Base-by-base conservation (phyloP, 2,113 vertebrate genomes). In the Athene noctua region DNA sequence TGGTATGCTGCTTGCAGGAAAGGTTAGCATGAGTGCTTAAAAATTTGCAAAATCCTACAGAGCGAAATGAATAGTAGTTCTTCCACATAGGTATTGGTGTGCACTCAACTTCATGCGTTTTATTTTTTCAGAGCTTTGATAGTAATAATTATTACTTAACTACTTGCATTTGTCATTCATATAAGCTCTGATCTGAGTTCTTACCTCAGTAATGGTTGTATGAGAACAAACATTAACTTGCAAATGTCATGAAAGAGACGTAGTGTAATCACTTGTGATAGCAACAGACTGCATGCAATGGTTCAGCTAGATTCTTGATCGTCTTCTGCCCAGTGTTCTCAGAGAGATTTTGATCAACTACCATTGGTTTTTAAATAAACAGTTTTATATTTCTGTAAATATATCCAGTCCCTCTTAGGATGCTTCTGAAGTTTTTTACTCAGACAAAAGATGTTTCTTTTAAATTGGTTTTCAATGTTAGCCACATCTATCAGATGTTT, bases 241-340 rank as follows among this genome's bases (percentile, higher is more conserved):
- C 58, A 86, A 67, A 8, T 67, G 27, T 71, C 11, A 17, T 57
- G 58, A 61, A 65, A 59, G 46, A 58, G 40, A 36, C 10, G 15
- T 47, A 57, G n/a, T 72, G 7, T 38, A 25, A 9, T 70, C 49
- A 61, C 11, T 93, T 75, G 29, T 8, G 8, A 34, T 44, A 42
- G 23, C 47, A 81, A 52, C 1, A 1, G 46, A 32, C 29, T 46
- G 36, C 6, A 2, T 58, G 40, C 0, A 1, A 6, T 75, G 32
- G 22, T 51, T 84, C 3, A 0, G 7, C 38, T 63, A 47, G 13
- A 34, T 70, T 47, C 23, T 46, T 70, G 9, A 4, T 65, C 27
- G 10, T 80, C 25, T 65, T 92, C 63, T 75, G 42, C 30, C 32
- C 4, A 0, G 2, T 70, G 25, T 74, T 91, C 22, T 44, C 21